Conservation (phyloP, 2,888 invertebrate genomes). For the Masnerella sp. region DNA sequence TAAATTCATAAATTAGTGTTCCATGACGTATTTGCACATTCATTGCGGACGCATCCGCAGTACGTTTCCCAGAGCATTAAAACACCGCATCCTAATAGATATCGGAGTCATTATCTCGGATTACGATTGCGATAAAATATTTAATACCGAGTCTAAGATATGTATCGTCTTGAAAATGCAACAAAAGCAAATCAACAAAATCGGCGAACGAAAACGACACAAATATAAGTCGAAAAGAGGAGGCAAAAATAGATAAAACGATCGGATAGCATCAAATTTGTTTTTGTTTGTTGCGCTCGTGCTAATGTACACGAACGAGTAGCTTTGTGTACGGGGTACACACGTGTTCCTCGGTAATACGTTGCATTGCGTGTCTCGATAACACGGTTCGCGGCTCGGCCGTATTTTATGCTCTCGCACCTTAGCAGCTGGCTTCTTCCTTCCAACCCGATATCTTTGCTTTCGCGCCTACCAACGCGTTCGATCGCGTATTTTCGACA, state of each 20-base stretch:
- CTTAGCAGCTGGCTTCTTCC: constrained; percentile 68
- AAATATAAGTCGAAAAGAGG: constrained; percentile 14
- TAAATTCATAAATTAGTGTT: no score
- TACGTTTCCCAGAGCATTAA: constrained; percentile 34
- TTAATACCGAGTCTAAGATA: constrained; percentile 30
- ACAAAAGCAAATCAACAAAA: background rate
- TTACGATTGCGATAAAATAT: constrained; percentile 41
- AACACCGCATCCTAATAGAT: constrained; percentile 27
- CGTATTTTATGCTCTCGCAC: constrained; percentile 74
- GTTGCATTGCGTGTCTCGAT: constrained; percentile 75
- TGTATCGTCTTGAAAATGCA: constrained; percentile 20
- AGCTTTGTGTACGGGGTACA: constrained; percentile 47
- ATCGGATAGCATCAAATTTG: constrained; percentile 51
- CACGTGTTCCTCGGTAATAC: constrained; percentile 67
- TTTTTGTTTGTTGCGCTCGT: constrained; percentile 55
- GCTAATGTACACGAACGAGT: constrained; percentile 31
- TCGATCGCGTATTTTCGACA: constrained; percentile 27
- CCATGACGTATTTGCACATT: no score
- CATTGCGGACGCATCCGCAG: no score
- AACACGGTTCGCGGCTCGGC: constrained; percentile 68
- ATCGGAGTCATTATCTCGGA: constrained; percentile 40
- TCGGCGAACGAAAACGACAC: constrained; percentile 16
- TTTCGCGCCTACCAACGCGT: constrained; percentile 63
- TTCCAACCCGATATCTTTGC: constrained; percentile 66
- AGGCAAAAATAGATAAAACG: constrained; percentile 25